A percentile compares a stretch with the other conserved stretches of the same genome.
phyloP scores from a whole-genome alignment of 2,888 invertebrate species.

The Eumacrocentrus americanus region DNA sequence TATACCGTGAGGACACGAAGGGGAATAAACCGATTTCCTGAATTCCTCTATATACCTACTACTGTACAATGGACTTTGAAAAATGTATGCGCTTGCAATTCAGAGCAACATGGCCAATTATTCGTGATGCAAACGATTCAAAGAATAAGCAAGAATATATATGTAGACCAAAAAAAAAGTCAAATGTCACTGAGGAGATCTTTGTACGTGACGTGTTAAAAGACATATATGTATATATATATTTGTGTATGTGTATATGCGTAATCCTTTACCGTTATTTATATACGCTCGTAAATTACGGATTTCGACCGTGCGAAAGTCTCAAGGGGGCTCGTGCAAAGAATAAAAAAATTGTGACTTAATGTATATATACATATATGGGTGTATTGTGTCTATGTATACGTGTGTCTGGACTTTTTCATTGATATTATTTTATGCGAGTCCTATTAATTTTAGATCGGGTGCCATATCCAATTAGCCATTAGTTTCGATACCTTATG shows the following conservation, averaged over 20 bases:
- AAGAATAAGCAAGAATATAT: too few relatives aligned
- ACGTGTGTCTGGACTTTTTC: background rate
- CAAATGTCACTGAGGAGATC: conserved; percentile 9
- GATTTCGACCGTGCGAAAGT: conserved; percentile 17
- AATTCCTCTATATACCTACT: background rate
- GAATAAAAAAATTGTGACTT: background rate
- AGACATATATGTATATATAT: background rate
- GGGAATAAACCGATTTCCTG: background rate
- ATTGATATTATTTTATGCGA: background rate
- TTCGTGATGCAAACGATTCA: too few relatives aligned
- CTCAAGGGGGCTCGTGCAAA: background rate
- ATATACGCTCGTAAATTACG: conserved; percentile 18
- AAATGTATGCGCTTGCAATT: background rate
- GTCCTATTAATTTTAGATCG: conserved; percentile 12
- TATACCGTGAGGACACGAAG: background rate
- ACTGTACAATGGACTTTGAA: background rate
- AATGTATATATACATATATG: conserved; percentile 1
- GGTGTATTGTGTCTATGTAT: background rate
- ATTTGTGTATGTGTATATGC: background rate
- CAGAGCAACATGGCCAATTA: too few relatives aligned
- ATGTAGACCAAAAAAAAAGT: background rate
- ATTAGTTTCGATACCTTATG: conserved; percentile 15
- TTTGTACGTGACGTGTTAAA: background rate
- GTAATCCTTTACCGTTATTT: conserved; percentile 17
- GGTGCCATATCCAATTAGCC: conserved; percentile 18